Base-by-base conservation (phyloP, 1,140 invertebrate genomes). In the Mercenaria mercenaria region DNA sequence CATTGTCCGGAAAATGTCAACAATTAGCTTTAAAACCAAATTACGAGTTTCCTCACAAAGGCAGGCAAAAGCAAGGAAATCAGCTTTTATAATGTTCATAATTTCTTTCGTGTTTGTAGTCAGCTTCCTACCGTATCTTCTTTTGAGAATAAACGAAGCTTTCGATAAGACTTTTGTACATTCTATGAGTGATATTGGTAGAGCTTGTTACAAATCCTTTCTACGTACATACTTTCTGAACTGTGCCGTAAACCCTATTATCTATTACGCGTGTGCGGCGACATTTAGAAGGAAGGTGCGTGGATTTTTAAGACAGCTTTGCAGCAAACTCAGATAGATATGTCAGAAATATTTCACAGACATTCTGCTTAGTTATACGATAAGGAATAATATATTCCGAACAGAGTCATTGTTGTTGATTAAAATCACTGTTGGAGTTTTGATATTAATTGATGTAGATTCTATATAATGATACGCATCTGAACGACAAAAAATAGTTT, bases 31-130 rank as follows among this genome's bases (percentile, higher is more conserved):
- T 20, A 56, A 8, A 18, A 41, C 50, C 32, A 13, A 39, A 72
- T 72, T 72, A 72, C 10, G 34, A 20, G 13, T 72, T 50, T 32
- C 76, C 3, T 37, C 47, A 20, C 83, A 88, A 20, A 88, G 88
- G 29, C 90, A 91, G 10, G 89, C 67, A n/a, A 85, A 91, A 47
- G 76, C 91, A 0, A 34, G 87, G 29, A 87, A 91, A 47, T 93
- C 92, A 11, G 92, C 93, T 15, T 67, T 86, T n/a, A 91, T 92
- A 79, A 79, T 93, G 47, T 93, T 92, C 52, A 69, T 92, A 50
- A 92, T 93, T 32, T 93, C 93, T 0, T 61, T 92, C 37, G 87
- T 93, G 0, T 93, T 91, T 74, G 79, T 93, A 6, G 64, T 93
- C 20, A 93, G 92, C 64, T 93, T 91, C 34, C 34, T 93, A 18